Conservation (phyloP, 2,113 vertebrate genomes). For the Daubentonia madagascariensis region DNA sequence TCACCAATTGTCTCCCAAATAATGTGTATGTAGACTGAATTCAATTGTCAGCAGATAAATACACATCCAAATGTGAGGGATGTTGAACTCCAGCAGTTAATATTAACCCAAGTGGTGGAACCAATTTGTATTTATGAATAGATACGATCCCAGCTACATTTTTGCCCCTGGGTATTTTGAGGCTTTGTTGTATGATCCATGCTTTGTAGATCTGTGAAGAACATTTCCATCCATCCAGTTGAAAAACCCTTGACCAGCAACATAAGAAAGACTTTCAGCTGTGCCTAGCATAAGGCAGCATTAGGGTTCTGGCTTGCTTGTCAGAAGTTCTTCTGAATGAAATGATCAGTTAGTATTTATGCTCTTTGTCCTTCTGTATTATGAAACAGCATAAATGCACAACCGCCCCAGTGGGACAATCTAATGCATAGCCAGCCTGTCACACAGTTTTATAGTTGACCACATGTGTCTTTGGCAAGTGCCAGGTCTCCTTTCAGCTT, state of each 20-base stretch:
- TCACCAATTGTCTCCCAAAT: not conserved
- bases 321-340: not conserved
- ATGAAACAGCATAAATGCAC: not conserved
- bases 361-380: conserved; percentile 19
- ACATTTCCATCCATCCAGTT: not conserved
- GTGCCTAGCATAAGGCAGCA: not conserved
- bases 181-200: not conserved
- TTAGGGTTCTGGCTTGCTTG: not conserved
- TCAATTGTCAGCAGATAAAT: not conserved
- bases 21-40: not conserved
- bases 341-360: not conserved
- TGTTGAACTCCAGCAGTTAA: not conserved
- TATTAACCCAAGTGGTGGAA: not conserved
- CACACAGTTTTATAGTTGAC: not conserved
- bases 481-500: not conserved
- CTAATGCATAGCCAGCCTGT: not conserved
- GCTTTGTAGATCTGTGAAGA: conserved; percentile 32
- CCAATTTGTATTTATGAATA: not conserved
- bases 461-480: not conserved
- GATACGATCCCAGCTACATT: not conserved
- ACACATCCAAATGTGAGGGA: not conserved
- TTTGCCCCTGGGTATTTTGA: not conserved
- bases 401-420: not conserved
- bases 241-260: not conserved
- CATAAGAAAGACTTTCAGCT: not conserved